Evolutionary conservation across 2,797 vertebrate genomes (phyloP).

Genomic region (Hozukius guyotensis): DNA sequence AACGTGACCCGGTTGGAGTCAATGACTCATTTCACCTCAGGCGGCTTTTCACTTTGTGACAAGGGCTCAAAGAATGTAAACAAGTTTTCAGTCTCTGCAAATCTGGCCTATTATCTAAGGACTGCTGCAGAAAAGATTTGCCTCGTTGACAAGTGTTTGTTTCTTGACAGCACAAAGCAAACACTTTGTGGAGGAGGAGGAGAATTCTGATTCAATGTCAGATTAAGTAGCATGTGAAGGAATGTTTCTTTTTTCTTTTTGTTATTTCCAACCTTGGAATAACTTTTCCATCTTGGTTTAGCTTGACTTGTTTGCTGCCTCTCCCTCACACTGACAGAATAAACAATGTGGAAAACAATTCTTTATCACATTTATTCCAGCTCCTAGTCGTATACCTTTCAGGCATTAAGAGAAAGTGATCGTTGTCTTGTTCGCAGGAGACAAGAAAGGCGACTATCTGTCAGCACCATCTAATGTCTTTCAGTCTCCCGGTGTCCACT

Average conservation of each 20-base stretch:
- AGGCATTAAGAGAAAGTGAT: constrained; percentile 57
- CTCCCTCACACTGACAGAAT: constrained; percentile 29
- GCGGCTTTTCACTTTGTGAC: constrained; percentile 69
- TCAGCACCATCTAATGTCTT: constrained; percentile 59
- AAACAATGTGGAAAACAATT: constrained; percentile 41
- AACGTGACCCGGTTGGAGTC: constrained; percentile 62
- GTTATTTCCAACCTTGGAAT: constrained; percentile 35
- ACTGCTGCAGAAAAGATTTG: constrained; percentile 47
- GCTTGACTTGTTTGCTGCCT: constrained; percentile 26
- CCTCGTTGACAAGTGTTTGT: constrained; percentile 64
- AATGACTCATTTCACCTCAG: constrained; percentile 70
- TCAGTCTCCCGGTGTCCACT: constrained; percentile 47
- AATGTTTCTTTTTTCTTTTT: background rate
- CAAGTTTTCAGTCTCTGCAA: constrained; percentile 68
- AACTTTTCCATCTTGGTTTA: constrained; percentile 28
- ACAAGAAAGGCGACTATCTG: constrained; percentile 65
- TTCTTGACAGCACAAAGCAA: constrained; percentile 49
- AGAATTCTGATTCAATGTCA: constrained; percentile 48
- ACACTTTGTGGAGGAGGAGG: constrained; percentile 42
- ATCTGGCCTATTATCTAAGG: constrained; percentile 72
- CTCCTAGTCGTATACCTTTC: constrained; percentile 5
- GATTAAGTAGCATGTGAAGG: constrained; percentile 44
- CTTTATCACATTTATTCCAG: constrained; percentile 24
- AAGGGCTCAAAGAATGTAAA: constrained; percentile 76
- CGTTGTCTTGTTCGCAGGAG: constrained; percentile 49